phyloP scores from a whole-genome alignment of 1,140 invertebrate species.

The Drosophila trapezifrons region DNA sequence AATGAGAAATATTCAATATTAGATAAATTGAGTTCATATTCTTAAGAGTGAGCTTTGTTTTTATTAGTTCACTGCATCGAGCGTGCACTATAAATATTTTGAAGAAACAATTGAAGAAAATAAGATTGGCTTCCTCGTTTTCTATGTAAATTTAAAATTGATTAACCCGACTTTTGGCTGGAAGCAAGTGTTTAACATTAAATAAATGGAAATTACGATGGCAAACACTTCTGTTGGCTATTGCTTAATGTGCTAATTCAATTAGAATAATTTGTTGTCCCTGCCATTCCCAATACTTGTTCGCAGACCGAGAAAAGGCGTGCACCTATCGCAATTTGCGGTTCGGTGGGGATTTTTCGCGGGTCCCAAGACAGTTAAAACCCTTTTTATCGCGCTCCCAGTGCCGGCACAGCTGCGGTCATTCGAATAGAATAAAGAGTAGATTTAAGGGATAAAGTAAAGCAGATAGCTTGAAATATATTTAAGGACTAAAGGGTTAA shows the following conservation, averaged over 20 bases:
- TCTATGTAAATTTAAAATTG: no score
- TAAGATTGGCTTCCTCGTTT: not conserved
- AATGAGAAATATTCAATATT: not conserved
- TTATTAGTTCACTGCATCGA: not conserved
- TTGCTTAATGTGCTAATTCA: conserved; percentile 22
- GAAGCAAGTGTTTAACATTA: not conserved
- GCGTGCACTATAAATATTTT: not conserved
- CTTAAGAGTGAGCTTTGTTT: not conserved
- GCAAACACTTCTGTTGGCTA: conserved; percentile 19
- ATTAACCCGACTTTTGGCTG: not conserved
- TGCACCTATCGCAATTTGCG: conserved; percentile 4
- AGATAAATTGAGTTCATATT: not conserved
- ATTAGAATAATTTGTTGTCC: conserved; percentile 17
- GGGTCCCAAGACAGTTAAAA: conserved; percentile 4
- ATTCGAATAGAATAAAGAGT: not conserved
- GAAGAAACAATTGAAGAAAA: not conserved
- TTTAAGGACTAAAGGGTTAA: no score
- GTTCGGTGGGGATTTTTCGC: not conserved
- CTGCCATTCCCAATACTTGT: conserved; percentile 5
- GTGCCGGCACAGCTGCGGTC: not conserved
- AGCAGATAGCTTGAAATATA: no score
- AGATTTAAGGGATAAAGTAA: not conserved
- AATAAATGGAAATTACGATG: conserved; percentile 12
- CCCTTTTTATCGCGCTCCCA: conserved; percentile 9
- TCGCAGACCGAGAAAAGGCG: not conserved